Evolutionary conservation across 2,797 vertebrate species (phyloP).

Genomic region (Tadarida brasiliensis): DNA sequence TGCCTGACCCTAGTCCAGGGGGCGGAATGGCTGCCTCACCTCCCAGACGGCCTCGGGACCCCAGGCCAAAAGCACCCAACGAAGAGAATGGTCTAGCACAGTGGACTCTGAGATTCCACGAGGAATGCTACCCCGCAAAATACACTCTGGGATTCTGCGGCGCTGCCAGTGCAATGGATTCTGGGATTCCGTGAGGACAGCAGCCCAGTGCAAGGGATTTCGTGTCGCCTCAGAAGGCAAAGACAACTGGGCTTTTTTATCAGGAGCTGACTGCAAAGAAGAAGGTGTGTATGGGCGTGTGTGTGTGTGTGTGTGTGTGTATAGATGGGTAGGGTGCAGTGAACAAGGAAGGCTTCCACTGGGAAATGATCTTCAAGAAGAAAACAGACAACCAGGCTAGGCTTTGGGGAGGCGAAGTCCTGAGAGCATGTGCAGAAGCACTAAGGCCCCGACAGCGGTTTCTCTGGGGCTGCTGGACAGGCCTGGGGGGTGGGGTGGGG

Average conservation of each 20-base stretch:
- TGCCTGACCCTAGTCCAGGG: neutral
- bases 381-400: neutral
- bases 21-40: neutral
- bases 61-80: neutral
- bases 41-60: neutral
- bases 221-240: neutral
- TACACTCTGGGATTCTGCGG: neutral
- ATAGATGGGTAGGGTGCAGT: neutral
- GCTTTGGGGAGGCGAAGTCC: neutral
- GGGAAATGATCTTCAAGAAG: neutral
- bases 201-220: neutral
- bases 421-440: neutral
- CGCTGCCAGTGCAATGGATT: neutral
- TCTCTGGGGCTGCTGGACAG: neutral
- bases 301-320: neutral
- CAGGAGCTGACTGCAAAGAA: slow-evolving; percentile 24
- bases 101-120: neutral
- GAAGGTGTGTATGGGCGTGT: neutral
- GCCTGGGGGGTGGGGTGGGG: too few species aligned
- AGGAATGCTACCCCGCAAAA: neutral
- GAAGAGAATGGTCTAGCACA: neutral
- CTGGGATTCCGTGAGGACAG: neutral
- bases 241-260: neutral
- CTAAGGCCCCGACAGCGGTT: neutral
- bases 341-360: neutral